Percentiles rank a stretch among this genome's conserved stretches.
Conservation (phyloP, 2,797 vertebrate genomes). For the Pyrocephalus nanus region DNA sequence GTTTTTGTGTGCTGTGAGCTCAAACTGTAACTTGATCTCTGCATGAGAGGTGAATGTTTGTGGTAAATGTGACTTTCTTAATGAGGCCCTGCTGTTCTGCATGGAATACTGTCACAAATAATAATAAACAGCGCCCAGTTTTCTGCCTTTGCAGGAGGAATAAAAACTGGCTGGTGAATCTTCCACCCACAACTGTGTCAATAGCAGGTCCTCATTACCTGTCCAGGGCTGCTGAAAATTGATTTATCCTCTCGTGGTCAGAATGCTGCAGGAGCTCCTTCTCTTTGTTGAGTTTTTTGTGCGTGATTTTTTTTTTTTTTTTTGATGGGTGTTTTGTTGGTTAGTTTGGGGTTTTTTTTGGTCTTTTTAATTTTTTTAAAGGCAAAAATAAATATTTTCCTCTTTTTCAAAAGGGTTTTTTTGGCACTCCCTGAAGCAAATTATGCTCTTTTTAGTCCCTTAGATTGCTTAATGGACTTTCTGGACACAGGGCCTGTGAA, state of each 20-base stretch:
- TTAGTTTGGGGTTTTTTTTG: too few species aligned
- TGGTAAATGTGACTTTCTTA: slow-evolving; percentile 11
- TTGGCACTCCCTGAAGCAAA: background rate
- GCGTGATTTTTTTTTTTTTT: background rate
- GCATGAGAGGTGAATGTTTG: background rate
- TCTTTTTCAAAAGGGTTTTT: background rate
- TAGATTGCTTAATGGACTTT: background rate
- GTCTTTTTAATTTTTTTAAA: background rate
- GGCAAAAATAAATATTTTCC: background rate
- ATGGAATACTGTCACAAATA: slow-evolving; percentile 5
- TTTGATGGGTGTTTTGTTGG: background rate
- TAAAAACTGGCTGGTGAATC: background rate
- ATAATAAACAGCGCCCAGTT: background rate
- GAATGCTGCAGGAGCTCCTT: background rate
- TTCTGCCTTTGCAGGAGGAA: background rate
- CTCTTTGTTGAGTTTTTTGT: background rate
- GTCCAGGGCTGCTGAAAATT: background rate
- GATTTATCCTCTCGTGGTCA: background rate
- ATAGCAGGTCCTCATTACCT: slow-evolving; percentile 12
- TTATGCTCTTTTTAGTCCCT: background rate
- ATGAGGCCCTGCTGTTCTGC: slow-evolving; percentile 43
- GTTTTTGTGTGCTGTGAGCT: background rate
- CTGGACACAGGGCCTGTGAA: background rate
- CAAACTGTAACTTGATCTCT: background rate
- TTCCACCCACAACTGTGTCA: background rate